phyloP scores from a whole-genome alignment of 2,888 invertebrate genomes.

The Thyatira batis region DNA sequence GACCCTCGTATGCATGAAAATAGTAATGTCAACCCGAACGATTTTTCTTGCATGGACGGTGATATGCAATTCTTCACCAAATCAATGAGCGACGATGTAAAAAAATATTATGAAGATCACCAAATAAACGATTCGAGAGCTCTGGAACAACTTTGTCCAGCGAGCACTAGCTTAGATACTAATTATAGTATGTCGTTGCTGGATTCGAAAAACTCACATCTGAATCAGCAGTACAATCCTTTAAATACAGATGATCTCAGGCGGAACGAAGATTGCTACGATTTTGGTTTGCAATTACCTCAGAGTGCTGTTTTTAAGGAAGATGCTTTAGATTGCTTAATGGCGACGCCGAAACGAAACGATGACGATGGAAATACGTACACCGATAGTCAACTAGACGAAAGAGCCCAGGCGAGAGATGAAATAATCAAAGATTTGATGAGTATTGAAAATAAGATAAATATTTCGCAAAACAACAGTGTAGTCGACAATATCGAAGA shows the following conservation, averaged over 20 bases:
- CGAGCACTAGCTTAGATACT: slow-evolving; percentile 63
- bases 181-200: slow-evolving; percentile 71
- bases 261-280: slow-evolving; percentile 69
- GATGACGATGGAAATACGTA: slow-evolving; percentile 50
- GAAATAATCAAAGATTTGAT: slow-evolving; percentile 74
- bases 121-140: slow-evolving; percentile 63
- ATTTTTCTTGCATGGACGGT: slow-evolving; percentile 73
- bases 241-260: slow-evolving; percentile 64
- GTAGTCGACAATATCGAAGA: slow-evolving; percentile 32
- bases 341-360: slow-evolving; percentile 63
- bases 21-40: slow-evolving; percentile 56
- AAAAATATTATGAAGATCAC: slow-evolving; percentile 74
- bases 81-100: slow-evolving; percentile 76
- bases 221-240: slow-evolving; percentile 59
- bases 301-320: slow-evolving; percentile 68
- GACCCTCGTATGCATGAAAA: slow-evolving; percentile 60
- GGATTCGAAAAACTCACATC: slow-evolving; percentile 61
- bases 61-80: slow-evolving; percentile 78
- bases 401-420: slow-evolving; percentile 60
- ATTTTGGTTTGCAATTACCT: slow-evolving; percentile 65
- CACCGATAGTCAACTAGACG: slow-evolving; percentile 47
- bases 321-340: slow-evolving; percentile 67
- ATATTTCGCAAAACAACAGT: slow-evolving; percentile 40
- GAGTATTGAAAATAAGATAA: slow-evolving; percentile 71
- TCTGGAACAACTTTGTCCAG: slow-evolving; percentile 69